Conservation (phyloP, 2,113 vertebrate genomes). For the Xiphias gladius region DNA sequence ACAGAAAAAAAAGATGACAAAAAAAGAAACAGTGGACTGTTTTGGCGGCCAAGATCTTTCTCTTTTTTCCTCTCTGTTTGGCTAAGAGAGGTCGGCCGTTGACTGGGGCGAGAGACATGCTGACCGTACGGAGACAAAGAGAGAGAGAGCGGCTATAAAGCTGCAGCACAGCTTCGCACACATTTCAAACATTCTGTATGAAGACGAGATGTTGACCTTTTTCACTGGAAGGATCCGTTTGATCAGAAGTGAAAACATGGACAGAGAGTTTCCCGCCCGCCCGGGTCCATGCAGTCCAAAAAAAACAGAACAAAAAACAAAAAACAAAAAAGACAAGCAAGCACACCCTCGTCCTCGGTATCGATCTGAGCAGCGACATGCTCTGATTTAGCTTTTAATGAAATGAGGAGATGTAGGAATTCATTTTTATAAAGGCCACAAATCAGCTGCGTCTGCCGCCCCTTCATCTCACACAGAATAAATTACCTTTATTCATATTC, state of each 20-base stretch:
- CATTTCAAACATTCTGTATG: neutral
- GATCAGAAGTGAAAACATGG: constrained; percentile 13
- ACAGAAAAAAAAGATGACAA: constrained; percentile 13
- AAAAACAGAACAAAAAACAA: neutral
- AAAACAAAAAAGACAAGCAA: constrained; percentile 23
- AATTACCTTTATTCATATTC: constrained; percentile 49
- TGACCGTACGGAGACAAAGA: constrained; percentile 34
- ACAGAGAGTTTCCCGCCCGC: constrained; percentile 16
- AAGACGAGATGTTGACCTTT: neutral
- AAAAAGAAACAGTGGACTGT: constrained; percentile 33
- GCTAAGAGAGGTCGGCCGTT: constrained; percentile 22
- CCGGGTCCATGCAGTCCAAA: neutral
- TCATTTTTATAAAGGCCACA: constrained; percentile 74
- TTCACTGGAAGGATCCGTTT: constrained; percentile 12
- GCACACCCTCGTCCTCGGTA: neutral
- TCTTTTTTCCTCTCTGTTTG: constrained; percentile 4
- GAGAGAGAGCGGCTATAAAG: neutral
- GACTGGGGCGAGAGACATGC: constrained; percentile 34
- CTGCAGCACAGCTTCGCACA: constrained; percentile 16
- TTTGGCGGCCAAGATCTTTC: constrained; percentile 26
- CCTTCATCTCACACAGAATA: constrained; percentile 53
- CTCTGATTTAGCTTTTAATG: constrained; percentile 73
- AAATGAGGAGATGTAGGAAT: constrained; percentile 70
- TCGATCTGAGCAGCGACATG: constrained; percentile 31
- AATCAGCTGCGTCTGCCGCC: constrained; percentile 55